Evolutionary conservation across 2,113 vertebrate species (phyloP), one percentile per base, ranked within the genome.

Genomic region (Neopipo cinnamomea): DNA sequence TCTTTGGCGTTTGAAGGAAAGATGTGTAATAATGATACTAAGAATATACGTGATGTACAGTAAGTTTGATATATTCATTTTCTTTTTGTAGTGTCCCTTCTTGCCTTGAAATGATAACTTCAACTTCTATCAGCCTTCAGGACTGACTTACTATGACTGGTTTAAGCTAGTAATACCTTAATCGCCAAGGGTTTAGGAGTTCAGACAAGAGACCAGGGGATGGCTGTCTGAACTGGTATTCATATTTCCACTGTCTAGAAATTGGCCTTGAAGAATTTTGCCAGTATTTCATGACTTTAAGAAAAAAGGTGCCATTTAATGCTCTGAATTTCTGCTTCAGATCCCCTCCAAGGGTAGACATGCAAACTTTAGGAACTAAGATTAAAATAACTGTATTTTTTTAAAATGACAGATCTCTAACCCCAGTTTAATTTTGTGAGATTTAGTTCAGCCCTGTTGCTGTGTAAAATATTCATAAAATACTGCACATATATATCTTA

Each of bases 1-100:
- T 79, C 56, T 91, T 89, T 93, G 42, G 58, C 39, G 93, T 67
- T 97, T 46, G 47, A 92, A 39, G 78, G 61, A 74, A 94, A 91
- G 53, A 79, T 66, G 23, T 74, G 37, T 67, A 50, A 86, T n/a
- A 58, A 46, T 81, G 72, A 90, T 42, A 18, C 16, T 85, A 88
- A 58, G 37, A 66, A 82, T 85, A 71, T 37, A 52, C 42, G 20
- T 58, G 50, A 93, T 13, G 23, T 67, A 70, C 37, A 72, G 63
- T 67, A 30, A 72, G 14, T 86, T 49, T 81, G 39, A 91, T 74
- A 35, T n/a, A 78, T 68, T 63, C 0, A 68, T 86, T 94, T 93
- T 41, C 44, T 72, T 90, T 80, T 87, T 31, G 62, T 39, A 85
- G 13, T 3, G 21, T 27, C 23, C 13, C 30, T 94, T 94, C n/a